A percentile compares a stretch with the other conserved stretches of the same genome.
Evolutionary conservation across 1,140 invertebrate species (phyloP).

Genomic region (Aphelinus atriplicis): DNA sequence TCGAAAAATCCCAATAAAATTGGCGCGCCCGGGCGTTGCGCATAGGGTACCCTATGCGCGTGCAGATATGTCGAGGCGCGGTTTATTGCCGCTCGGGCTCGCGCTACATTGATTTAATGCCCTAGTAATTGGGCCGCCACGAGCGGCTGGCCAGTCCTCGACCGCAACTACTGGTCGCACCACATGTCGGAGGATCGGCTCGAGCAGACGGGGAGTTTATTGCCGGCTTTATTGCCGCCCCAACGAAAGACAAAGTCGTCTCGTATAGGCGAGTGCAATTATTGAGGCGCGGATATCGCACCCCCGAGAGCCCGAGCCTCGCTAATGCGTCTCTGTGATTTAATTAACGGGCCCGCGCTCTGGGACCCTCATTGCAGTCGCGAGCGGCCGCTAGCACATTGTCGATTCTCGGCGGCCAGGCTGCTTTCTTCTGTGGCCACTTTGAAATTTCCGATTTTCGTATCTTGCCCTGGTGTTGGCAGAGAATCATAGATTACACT

Average conservation of each 20-base stretch:
- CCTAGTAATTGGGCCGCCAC: constrained; percentile 36
- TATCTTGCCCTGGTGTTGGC: no score
- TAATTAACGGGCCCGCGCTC: constrained; percentile 22
- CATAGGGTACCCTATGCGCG: constrained; percentile 8
- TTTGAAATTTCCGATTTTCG: no score
- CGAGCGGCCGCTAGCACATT: no score
- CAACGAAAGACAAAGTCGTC: background rate
- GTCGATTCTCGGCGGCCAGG: no score
- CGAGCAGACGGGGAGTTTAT: constrained; percentile 31
- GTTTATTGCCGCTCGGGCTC: constrained; percentile 34
- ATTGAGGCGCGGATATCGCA: constrained; percentile 38
- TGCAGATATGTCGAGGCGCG: constrained; percentile 18
- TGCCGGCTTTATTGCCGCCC: constrained; percentile 38
- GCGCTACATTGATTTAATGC: constrained; percentile 42
- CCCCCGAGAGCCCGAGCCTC: constrained; percentile 20
- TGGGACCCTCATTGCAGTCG: no score
- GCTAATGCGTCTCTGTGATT: constrained; percentile 38
- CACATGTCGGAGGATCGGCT: background rate
- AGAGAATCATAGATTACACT: no score
- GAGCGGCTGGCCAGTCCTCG: constrained; percentile 25
- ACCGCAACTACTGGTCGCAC: constrained; percentile 20
- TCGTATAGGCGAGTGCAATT: constrained; percentile 24
- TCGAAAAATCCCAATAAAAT: background rate
- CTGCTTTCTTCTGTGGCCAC: no score
- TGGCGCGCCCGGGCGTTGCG: no score